Base-by-base conservation (phyloP, 1,140 invertebrate species). In the Nebria ingens region DNA sequence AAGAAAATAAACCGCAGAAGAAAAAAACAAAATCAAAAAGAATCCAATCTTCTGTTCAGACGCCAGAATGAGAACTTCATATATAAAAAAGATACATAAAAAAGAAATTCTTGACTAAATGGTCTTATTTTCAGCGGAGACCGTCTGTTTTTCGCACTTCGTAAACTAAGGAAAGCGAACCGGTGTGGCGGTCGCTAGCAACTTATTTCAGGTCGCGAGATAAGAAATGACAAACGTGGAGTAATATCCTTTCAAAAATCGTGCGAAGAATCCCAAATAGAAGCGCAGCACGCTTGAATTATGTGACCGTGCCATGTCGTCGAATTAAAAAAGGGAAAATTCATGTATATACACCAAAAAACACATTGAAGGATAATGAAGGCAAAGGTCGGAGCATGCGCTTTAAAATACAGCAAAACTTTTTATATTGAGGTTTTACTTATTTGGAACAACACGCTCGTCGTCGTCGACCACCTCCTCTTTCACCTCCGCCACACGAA, bases 201-300 rank as follows among this genome's bases (percentile, higher is more conserved):
- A 11, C 9, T 45, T 17, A 45, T 45, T 45, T 17, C 6, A 11
- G 6, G 40, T 6, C 17, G 25, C 25, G 40, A 45, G 40, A 45
- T 45, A 45, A 45, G 40, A 45, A 45, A 45, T 45, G 40, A 45
- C 40, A 45, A 45, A 45, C 40, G 40, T 17, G 40, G 40, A 45
- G 40, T 45, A 45, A 45, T 45, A 45, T 45, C 40, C 40, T 45
- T 45, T 45, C 40, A 45, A 45, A 45, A 45, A 45, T 45, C 40
- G 40, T 45, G 40, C 40, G 6, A 45, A 45, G 17, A 45, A 9
- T 45, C 40, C 40, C 4, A 4, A 17, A 34, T 6, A n/a, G 25
- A n/a, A 34, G 6, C 6, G 25, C 25, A 17, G 6, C 6, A 45
- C 40, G 40, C 3, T 17, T 45, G 40, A 45, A 45, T 45, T 45